Evolutionary conservation across 2,113 vertebrate species (phyloP).

Genomic region (Grammomys surdaster): DNA sequence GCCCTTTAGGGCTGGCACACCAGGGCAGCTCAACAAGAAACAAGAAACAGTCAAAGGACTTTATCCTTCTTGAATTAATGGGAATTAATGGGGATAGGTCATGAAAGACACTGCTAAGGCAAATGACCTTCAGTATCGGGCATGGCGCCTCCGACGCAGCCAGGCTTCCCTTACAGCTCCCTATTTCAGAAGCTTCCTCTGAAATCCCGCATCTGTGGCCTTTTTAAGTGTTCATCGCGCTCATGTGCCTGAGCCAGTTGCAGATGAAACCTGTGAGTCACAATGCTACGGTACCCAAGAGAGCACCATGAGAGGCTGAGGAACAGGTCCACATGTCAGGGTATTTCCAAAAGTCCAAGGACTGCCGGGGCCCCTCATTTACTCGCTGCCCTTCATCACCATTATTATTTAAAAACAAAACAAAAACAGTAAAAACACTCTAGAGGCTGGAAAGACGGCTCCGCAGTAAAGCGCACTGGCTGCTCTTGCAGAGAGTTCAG

Average conservation of each 20-base stretch:
- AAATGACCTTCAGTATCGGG: background rate
- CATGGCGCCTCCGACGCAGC: fast-evolving
- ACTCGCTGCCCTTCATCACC: background rate
- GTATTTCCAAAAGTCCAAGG: background rate
- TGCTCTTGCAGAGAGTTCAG: background rate
- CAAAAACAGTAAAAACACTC: background rate
- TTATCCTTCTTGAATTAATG: background rate
- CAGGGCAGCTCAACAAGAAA: background rate
- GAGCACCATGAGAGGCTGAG: fast-evolving
- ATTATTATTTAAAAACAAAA: background rate
- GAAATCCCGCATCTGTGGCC: fast-evolving
- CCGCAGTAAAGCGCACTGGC: background rate
- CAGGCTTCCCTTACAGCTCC: background rate
- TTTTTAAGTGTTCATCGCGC: background rate
- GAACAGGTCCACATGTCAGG: fast-evolving
- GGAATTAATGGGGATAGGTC: too few species aligned
- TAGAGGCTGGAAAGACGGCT: too few species aligned
- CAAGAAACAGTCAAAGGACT: background rate
- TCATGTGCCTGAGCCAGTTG: background rate
- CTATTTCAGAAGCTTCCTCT: background rate
- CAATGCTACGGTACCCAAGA: fast-evolving
- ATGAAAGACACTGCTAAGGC: fast-evolving
- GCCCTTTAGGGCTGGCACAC: background rate
- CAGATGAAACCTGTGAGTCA: fast-evolving
- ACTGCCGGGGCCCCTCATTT: background rate